Base-by-base conservation (phyloP, 2,888 invertebrate genomes). In the Palloptera scutellata region DNA sequence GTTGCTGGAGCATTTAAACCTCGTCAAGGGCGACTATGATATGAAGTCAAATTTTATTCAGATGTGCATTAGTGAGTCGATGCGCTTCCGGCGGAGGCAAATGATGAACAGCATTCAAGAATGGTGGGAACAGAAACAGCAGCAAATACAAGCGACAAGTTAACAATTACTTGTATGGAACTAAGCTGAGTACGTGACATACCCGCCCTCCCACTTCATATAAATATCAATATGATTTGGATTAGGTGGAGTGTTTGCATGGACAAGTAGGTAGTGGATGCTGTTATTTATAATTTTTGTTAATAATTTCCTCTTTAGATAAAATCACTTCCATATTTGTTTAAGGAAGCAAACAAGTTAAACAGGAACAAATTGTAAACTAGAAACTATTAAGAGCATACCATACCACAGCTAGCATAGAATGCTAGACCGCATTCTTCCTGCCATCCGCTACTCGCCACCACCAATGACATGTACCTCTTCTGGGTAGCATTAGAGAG, bases 41-140 rank as follows among this genome's bases (percentile, higher is more conserved):
- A 85, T 82, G 77, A 83, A 81, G 70, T 79, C 81, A 5, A 81
- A 80, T 67, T 85, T 85, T 63, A 81, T 85, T 64, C 81, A 84
- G 66, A 85, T 84, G 84, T 85, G 85, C 72, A 81, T 85, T 59
- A 78, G 75, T 19, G 85, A 85, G 73, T 84, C 85, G 55, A 68
- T 81, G 69, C 79, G 85, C 52, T 85, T 85, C 72, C 79, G 85
- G 1, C 79, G 85, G 0, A 83, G 79, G 65, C 81, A 81, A 72
- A 85, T 85, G 85, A 84, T 84, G 10, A 78, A 75, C 64, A 81
- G 82, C 74, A 85, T 85, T 66, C 82, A 84, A 70, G 84, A 84
- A 62, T 85, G 85, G 85, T 85, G 85, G 85, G 82, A 82, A 42
- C 81, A 79, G 70, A 75, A 78, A 66, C 73, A 78, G 64, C 69